Percentiles rank a stretch among this genome's conserved stretches.
phyloP scores from a whole-genome alignment of 2,888 invertebrate species.

The Glyphotaelius pellucidus region DNA sequence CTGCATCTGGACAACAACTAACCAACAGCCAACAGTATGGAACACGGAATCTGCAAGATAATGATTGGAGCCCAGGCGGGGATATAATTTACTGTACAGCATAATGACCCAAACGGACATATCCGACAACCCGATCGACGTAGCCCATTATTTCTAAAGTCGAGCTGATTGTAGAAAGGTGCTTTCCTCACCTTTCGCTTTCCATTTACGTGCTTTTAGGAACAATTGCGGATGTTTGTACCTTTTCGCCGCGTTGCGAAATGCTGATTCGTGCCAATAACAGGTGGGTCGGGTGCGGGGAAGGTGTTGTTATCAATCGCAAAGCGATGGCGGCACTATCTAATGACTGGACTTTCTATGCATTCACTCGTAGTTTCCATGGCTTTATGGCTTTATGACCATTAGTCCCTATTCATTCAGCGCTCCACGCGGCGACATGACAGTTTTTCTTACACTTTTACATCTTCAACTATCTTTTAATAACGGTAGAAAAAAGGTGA shows the following conservation, averaged over 20 bases:
- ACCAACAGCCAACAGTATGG: constrained; percentile 8
- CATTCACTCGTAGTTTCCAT: constrained; percentile 49
- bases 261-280: neutral
- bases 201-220: neutral
- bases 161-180: constrained; percentile 18
- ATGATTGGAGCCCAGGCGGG: constrained; percentile 27
- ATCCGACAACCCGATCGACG: constrained; percentile 2
- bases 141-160: neutral
- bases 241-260: neutral
- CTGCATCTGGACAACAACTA: constrained; percentile 13
- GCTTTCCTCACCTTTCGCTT: constrained; percentile 4
- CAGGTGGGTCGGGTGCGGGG: constrained; percentile 28
- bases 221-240: neutral
- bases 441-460: constrained; percentile 29
- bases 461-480: neutral
- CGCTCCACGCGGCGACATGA: constrained; percentile 1
- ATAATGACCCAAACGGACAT: constrained; percentile 31
- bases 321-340: constrained; percentile 21
- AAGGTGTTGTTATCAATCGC: constrained; percentile 37
- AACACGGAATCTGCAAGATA: constrained; percentile 18
- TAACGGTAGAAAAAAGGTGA: constrained; percentile 15
- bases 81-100: neutral
- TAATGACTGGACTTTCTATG: constrained; percentile 59
- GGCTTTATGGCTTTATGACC: constrained; percentile 46
- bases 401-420: constrained; percentile 43